Percentiles rank a stretch among this genome's conserved stretches.
phyloP scores from a whole-genome alignment of 2,888 invertebrate species.

The Lottia gigantea region DNA sequence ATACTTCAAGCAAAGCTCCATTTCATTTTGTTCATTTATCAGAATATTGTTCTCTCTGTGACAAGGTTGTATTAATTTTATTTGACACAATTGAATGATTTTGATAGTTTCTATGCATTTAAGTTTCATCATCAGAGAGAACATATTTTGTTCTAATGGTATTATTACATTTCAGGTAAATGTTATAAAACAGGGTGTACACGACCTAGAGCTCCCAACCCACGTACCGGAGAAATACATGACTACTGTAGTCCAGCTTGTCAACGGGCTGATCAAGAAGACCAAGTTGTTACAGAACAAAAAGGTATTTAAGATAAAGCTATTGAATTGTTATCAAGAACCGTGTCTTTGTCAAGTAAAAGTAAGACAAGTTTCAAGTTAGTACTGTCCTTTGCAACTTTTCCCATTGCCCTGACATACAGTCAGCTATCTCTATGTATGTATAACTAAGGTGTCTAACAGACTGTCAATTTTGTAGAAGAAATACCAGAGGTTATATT shows the following conservation, averaged over 20 bases:
- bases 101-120: too few relatives aligned
- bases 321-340: neutral
- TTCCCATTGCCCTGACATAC: neutral
- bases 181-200: constrained; percentile 70
- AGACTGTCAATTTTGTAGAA: constrained; percentile 27
- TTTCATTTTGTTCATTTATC: too few relatives aligned
- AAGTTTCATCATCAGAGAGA: too few relatives aligned
- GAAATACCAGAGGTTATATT: constrained; percentile 52
- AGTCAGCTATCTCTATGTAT: constrained; percentile 12
- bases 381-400: neutral
- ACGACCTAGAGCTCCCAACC: constrained; percentile 70
- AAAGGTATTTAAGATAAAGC: constrained; percentile 19
- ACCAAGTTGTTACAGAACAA: constrained; percentile 33
- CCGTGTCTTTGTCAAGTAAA: neutral
- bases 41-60: too few relatives aligned
- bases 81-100: too few relatives aligned
- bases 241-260: constrained; percentile 73
- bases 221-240: constrained; percentile 71
- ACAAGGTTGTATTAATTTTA: too few relatives aligned
- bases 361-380: neutral
- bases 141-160: too few relatives aligned
- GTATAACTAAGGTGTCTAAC: constrained; percentile 16
- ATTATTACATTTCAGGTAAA: constrained; percentile 33
- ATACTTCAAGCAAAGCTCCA: too few relatives aligned
- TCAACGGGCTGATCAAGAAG: constrained; percentile 48